Evolutionary conservation across 2,797 vertebrate genomes (phyloP).

Genomic region (Picus viridis): DNA sequence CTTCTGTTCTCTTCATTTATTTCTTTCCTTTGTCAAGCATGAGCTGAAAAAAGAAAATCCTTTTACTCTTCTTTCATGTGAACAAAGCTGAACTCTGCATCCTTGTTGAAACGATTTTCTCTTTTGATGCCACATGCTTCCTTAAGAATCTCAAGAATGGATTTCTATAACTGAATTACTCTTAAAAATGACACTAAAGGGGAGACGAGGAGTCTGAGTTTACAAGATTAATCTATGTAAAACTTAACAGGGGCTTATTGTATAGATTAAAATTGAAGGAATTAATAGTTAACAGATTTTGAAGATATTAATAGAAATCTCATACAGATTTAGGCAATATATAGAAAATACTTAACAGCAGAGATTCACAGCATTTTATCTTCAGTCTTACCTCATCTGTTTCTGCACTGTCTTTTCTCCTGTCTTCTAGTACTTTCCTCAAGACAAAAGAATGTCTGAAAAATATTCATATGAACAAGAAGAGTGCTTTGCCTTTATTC

Average conservation of each 20-base stretch:
- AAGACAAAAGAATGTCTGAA: background rate
- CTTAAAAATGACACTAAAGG: background rate
- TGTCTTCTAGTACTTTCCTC: background rate
- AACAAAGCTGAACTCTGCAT: background rate
- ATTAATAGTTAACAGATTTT: background rate
- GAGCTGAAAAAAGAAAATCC: background rate
- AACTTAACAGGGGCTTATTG: background rate
- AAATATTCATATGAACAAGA: background rate
- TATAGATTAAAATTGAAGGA: background rate
- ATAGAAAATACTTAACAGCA: background rate
- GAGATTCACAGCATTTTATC: background rate
- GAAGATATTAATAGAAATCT: background rate
- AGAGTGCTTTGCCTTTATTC: fast-evolving
- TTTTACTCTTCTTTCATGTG: background rate
- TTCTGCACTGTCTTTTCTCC: background rate
- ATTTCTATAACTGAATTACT: background rate
- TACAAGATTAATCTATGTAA: background rate
- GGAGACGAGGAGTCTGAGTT: background rate
- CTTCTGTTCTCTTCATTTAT: background rate
- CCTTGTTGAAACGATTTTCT: background rate
- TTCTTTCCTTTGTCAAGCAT: background rate
- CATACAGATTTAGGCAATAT: background rate
- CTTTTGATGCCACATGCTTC: background rate
- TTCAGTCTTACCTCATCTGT: background rate
- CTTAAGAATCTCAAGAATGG: background rate